phyloP scores from a whole-genome alignment of 2,888 invertebrate genomes.

The Dorcus parallelipipedus region DNA sequence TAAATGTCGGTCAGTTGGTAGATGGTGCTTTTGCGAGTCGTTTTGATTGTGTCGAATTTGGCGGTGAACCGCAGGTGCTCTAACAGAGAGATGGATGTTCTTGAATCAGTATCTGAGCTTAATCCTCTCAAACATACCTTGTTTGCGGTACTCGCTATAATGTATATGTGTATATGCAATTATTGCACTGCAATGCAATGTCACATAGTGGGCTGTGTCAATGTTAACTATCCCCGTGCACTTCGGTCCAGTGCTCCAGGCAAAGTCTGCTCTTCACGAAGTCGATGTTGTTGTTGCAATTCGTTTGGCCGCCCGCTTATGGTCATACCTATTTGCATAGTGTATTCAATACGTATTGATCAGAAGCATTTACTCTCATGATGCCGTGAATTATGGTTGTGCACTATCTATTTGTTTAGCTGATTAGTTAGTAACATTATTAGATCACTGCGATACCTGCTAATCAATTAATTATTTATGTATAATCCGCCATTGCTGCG shows the following conservation, averaged over 20 bases:
- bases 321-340: conserved; percentile 46
- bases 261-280: conserved; percentile 23
- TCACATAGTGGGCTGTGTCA: conserved; percentile 40
- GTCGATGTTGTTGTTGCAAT: conserved; percentile 23
- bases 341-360: conserved; percentile 51
- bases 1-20: not conserved
- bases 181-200: conserved; percentile 41
- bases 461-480: conserved; percentile 54
- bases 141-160: conserved; percentile 40
- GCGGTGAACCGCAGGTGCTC: conserved; percentile 27
- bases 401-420: conserved; percentile 53
- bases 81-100: conserved; percentile 24
- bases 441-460: conserved; percentile 52
- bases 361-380: conserved; percentile 48
- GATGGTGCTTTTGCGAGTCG: not conserved
- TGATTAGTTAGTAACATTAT: conserved; percentile 53
- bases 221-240: conserved; percentile 39
- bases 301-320: conserved; percentile 36
- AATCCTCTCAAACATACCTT: conserved; percentile 35
- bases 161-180: conserved; percentile 42
- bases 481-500: conserved; percentile 37
- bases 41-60: conserved; percentile 24
- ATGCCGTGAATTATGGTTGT: conserved; percentile 51
- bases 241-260: conserved; percentile 38
- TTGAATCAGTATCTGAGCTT: conserved; percentile 31